Conservation (phyloP, 1,140 invertebrate species). For the Calliphora vicina region DNA sequence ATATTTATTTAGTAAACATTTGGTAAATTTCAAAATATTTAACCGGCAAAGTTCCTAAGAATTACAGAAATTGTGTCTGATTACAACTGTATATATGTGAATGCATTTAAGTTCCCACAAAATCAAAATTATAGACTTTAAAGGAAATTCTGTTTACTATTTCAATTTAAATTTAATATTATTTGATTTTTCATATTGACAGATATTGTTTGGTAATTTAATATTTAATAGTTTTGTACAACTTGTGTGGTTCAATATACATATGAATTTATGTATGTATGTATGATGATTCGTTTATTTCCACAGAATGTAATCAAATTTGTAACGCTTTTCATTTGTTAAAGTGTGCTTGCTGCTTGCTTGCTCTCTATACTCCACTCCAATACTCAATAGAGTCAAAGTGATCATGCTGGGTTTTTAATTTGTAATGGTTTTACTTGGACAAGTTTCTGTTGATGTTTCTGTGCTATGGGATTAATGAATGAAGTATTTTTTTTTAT, state of each 20-base stretch:
- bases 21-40: background rate
- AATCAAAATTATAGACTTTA: no score
- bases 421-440: background rate
- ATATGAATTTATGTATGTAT: no score
- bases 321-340: background rate
- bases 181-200: background rate
- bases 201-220: background rate
- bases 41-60: background rate
- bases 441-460: background rate
- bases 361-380: background rate
- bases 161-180: background rate
- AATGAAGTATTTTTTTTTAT: background rate
- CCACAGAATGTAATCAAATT: background rate
- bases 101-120: background rate
- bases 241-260: background rate
- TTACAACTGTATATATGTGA: background rate
- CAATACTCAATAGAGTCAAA: background rate
- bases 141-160: background rate
- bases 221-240: background rate
- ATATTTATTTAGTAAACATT: constrained; percentile 7
- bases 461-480: no score
- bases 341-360: background rate
- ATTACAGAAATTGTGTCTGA: background rate
- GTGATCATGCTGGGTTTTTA: background rate
- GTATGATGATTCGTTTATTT: background rate